Percentiles rank a stretch among this genome's conserved stretches.
Conservation (phyloP, 2,113 vertebrate genomes). For the Perca flavescens region DNA sequence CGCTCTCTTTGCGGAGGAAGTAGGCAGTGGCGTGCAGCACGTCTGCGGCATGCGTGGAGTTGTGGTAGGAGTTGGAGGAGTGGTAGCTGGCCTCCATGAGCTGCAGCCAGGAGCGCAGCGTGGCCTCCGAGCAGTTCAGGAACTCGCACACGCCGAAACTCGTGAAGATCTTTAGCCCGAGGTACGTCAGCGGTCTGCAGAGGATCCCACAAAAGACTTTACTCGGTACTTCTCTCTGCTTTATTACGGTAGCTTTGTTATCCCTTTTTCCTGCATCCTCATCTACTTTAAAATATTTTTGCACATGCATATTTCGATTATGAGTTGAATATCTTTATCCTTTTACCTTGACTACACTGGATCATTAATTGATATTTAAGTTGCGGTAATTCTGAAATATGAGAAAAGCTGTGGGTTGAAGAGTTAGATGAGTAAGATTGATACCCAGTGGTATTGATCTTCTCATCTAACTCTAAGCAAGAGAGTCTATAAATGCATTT, state of each 20-base stretch:
- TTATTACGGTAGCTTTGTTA: neutral
- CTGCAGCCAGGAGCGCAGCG: conserved; percentile 93
- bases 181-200: conserved; percentile 91
- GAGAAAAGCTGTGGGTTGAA: no score
- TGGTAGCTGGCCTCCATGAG: conserved; percentile 97
- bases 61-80: conserved; percentile 95
- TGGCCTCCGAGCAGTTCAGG: conserved; percentile 91
- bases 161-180: conserved; percentile 94
- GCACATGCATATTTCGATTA: no score
- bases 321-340: no score
- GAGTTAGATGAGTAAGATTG: no score
- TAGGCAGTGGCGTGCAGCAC: conserved; percentile 95
- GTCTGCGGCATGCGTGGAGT: conserved; percentile 95
- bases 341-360: no score
- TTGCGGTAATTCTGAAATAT: no score
- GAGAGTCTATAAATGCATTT: no score
- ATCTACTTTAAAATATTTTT: no score
- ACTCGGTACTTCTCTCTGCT: neutral
- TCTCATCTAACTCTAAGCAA: no score
- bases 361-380: no score
- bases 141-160: conserved; percentile 93
- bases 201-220: neutral
- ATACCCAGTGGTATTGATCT: no score
- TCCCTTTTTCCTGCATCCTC: neutral
- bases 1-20: conserved; percentile 93